Base-by-base conservation (phyloP, 2,888 invertebrate species). In the Eulithis testata region DNA sequence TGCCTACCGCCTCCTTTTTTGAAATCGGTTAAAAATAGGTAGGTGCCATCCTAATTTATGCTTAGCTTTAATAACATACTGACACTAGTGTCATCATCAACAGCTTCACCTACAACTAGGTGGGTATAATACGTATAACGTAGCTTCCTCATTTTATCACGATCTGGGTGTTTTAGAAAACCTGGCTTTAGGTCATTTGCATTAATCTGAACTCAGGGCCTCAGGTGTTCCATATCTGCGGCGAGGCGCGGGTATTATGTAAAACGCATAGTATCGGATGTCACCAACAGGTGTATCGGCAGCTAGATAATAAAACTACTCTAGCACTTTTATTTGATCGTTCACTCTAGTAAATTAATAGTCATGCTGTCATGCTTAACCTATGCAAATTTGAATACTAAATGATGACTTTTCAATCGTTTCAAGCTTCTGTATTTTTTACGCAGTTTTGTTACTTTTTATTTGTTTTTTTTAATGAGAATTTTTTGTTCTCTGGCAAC, bases 241-340 rank as follows among this genome's bases (percentile, higher is more conserved):
- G 81, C 79, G 75, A 70, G 76, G 67, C 71, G 72, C 73, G 70
- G 68, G 76, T 82, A 84, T 88, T 87, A 88, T 84, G 84, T 86
- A 86, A 87, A 85, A 78, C 78, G 80, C 76, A 70, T 72, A 71
- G 81, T 88, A 82, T 89, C 87, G 75, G 78, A 73, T 89, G 73
- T 81, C 87, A 72, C 73, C 76, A 79, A 82, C 89, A 88, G 88
- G 88, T 89, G 87, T 82, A 80, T 82, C 78, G 66, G 72, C 65
- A 63, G 56, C 74, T 82, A 83, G 56, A 73, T 82, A 83, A 84
- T 85, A 81, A 80, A 83, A 84, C 81, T 78, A 83, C 75, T 81
- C 70, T 77, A 71, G 73, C 66, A 63, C 76, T 77, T 76, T 76
- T 72, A 76, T 76, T 73, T 71, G 69, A 73, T 78, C 64, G 47